phyloP scores from a whole-genome alignment of 2,113 vertebrate species.

The Chaetodon trifascialis region DNA sequence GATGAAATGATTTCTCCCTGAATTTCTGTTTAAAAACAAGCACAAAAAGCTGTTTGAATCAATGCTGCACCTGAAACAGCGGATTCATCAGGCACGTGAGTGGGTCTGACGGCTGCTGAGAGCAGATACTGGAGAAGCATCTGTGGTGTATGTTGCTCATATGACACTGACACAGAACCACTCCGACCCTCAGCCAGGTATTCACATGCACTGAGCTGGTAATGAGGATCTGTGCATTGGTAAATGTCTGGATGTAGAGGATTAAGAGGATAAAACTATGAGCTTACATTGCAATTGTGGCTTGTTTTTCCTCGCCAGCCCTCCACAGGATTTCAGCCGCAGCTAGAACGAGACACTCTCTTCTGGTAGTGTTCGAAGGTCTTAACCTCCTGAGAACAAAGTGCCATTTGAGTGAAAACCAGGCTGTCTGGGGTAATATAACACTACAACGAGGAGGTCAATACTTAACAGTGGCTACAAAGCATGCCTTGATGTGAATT shows the following conservation, averaged over 20 bases:
- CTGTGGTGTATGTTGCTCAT: neutral
- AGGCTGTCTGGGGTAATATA: conserved; percentile 8
- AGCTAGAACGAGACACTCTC: conserved; percentile 86
- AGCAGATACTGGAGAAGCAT: too few species aligned
- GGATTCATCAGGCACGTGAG: neutral
- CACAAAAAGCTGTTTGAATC: neutral
- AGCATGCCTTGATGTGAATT: conserved; percentile 42
- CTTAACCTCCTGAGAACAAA: conserved; percentile 75
- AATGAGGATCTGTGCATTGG: neutral
- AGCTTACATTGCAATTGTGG: conserved; percentile 90
- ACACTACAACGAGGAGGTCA: conserved; percentile 22
- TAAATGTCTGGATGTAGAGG: neutral
- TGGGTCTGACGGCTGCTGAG: neutral
- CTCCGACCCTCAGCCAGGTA: neutral
- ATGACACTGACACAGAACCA: neutral
- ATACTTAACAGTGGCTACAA: conserved; percentile 22
- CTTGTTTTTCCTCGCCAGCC: conserved; percentile 86
- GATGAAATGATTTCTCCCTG: conserved; percentile 89
- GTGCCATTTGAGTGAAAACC: conserved; percentile 17
- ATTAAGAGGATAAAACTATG: neutral
- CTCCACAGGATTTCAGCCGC: conserved; percentile 91
- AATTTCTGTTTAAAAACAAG: conserved; percentile 83
- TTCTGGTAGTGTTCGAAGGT: conserved; percentile 80
- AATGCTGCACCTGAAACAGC: neutral
- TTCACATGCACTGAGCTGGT: neutral